Evolutionary conservation across 37 sponge, comb jelly and placozoan genomes (phyloP).

Genomic region (Agelas oroides): DNA sequence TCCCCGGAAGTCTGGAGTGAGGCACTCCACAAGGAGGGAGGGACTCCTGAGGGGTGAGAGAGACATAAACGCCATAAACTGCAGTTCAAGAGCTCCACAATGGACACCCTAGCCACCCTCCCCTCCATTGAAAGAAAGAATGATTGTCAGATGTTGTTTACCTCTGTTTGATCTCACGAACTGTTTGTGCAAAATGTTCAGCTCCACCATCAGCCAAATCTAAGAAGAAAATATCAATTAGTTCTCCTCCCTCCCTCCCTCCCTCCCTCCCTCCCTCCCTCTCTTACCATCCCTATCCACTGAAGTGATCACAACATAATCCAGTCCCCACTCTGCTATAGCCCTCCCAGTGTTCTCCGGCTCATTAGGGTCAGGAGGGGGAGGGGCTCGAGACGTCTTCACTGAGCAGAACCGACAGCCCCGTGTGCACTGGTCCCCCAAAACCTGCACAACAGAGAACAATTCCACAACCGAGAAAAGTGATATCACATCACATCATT

Average conservation of each 20-base stretch:
- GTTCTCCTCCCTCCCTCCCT: not conserved
- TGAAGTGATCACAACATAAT: conserved; percentile 98
- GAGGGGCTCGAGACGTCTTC: conserved; percentile 92
- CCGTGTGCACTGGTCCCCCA: conserved; percentile 97
- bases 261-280: conserved; percentile 7
- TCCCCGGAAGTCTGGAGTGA: conserved; percentile 97
- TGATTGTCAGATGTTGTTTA: not conserved
- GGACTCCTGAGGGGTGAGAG: conserved; percentile 54
- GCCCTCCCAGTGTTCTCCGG: conserved; percentile 94
- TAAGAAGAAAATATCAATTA: conserved; percentile 5
- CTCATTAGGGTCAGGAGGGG: conserved; percentile 96
- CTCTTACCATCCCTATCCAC: conserved; percentile 97
- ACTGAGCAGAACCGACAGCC: conserved; percentile 99
- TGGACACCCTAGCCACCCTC: not conserved
- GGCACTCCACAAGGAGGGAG: conserved; percentile 87
- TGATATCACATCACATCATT: no score
- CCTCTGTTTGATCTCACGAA: conserved; percentile 85
- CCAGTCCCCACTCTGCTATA: conserved; percentile 91
- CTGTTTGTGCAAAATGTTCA: conserved; percentile 93
- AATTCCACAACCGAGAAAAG: not conserved
- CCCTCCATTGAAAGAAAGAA: not conserved
- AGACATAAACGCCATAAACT: conserved; percentile 5
- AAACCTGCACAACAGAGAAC: conserved; percentile 39
- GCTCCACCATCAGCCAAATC: conserved; percentile 94
- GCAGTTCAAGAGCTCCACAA: no score